phyloP scores from a whole-genome alignment of 2,113 vertebrate species.

The Callospermophilus lateralis region DNA sequence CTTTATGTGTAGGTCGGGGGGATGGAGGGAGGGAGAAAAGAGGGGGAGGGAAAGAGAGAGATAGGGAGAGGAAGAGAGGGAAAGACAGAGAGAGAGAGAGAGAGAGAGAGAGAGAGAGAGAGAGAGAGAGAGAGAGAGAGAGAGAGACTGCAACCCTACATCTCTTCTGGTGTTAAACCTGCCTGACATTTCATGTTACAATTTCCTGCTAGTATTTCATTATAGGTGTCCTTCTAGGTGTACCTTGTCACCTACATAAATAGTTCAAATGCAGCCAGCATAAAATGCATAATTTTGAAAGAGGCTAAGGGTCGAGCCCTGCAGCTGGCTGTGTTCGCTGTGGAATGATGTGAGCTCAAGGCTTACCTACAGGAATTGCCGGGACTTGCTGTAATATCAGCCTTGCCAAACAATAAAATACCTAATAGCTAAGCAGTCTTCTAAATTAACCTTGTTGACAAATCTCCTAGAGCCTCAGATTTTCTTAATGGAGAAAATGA shows the following conservation, averaged over 20 bases:
- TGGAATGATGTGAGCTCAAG: no score
- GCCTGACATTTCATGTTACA: neutral
- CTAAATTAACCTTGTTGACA: neutral
- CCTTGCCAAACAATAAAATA: no score
- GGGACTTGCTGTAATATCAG: no score
- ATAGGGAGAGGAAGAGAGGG: no score
- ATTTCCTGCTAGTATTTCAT: neutral
- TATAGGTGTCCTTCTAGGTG: neutral
- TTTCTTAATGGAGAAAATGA: neutral
- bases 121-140: no score
- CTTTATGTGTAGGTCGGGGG: neutral
- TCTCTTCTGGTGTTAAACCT: neutral
- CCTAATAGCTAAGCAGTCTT: neutral
- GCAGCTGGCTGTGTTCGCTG: neutral
- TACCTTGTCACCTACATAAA: constrained; percentile 26
- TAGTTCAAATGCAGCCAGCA: neutral
- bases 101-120: no score
- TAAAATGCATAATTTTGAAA: constrained; percentile 1
- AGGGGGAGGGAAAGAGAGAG: neutral
- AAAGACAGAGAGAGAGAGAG: neutral
- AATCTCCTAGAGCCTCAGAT: neutral
- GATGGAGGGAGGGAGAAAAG: no score
- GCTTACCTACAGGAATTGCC: no score
- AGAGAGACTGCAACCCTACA: neutral
- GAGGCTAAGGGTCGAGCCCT: neutral